Base-by-base conservation (phyloP, 2,113 vertebrate species). In the Muscicapa adusta region DNA sequence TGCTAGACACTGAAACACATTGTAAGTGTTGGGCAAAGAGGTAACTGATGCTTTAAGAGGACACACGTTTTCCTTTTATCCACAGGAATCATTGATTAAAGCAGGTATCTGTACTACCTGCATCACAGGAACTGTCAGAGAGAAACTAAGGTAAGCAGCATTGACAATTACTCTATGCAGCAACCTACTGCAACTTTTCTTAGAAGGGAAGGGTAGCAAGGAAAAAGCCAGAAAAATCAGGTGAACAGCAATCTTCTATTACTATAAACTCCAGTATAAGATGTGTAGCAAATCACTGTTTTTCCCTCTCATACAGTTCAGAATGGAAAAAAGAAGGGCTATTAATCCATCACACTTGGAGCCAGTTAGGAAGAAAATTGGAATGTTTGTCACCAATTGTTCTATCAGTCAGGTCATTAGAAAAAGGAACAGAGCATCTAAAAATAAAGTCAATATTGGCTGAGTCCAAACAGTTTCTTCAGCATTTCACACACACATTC, bases 401-500 rank as follows among this genome's bases (percentile, higher is more conserved):
- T 79, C 65, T 88, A 36, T 89, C 73, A 89, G 53, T 56, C 58
- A 68, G 24, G 56, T 57, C 15, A 9, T 93, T 57, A 94, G 67
- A 85, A 91, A 88, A 94, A 71, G 29, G 54, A 95, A 62, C 54
- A 73, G 67, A 60, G 84, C 72, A 81, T 84, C 54, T 63, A 88
- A 95, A 95, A 89, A 81, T 66, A 84, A 86, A 93, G 91, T 87
- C 95, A 85, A 86, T 96, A 94, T 40, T 91, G 56, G 45, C 65
- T 40, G 31, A 89, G 34, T 70, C 94, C 75, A 89, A 89, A 93
- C 67, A 94, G 58, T 91, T 92, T 93, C 84, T 93, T 94, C 75
- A 88, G 76, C 75, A 86, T 88, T 89, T 94, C 84, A 82, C 38
- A 67, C 29, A 60, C n/a, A 67, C 36, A 73, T 89, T 65, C 60